Evolutionary conservation across 2,113 vertebrate genomes (phyloP).

Genomic region (Thamnophis sirtalis): DNA sequence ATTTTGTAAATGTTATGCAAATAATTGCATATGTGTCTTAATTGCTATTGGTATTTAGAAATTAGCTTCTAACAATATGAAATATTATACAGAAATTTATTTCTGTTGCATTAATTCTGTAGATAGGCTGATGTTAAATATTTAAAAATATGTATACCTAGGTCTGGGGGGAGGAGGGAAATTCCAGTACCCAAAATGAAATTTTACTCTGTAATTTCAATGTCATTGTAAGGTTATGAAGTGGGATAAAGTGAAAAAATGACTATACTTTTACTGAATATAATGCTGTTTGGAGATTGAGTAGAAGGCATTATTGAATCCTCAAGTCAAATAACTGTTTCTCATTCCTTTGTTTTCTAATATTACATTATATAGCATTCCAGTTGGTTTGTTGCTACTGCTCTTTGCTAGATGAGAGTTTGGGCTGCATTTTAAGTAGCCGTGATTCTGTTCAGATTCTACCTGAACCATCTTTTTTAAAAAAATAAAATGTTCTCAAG

Average conservation of each 20-base stretch:
- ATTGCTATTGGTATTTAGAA: slow-evolving; percentile 18
- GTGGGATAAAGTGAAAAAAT: background rate
- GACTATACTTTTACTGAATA: slow-evolving; percentile 7
- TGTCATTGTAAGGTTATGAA: background rate
- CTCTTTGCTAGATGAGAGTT: background rate
- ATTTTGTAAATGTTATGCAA: slow-evolving; percentile 22
- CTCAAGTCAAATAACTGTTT: background rate
- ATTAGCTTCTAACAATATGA: slow-evolving; percentile 26
- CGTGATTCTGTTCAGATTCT: background rate
- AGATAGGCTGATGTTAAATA: background rate
- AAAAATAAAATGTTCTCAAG: background rate
- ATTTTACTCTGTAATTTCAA: background rate
- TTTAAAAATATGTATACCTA: slow-evolving; percentile 35
- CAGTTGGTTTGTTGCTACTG: background rate
- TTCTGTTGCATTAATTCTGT: slow-evolving; percentile 11
- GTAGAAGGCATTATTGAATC: background rate
- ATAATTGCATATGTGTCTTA: slow-evolving; percentile 1
- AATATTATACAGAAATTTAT: slow-evolving; percentile 18
- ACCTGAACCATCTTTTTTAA: background rate
- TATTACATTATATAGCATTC: background rate
- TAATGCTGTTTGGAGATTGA: background rate
- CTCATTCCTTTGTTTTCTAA: background rate
- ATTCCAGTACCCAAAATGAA: slow-evolving; percentile 19
- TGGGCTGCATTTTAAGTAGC: background rate
- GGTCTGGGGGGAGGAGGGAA: background rate